These are phyloP conservation scores for Drosophila silvestris DNA, from an alignment of 2,888 invertebrate genomes.

Conservation along the genomic window DNA sequence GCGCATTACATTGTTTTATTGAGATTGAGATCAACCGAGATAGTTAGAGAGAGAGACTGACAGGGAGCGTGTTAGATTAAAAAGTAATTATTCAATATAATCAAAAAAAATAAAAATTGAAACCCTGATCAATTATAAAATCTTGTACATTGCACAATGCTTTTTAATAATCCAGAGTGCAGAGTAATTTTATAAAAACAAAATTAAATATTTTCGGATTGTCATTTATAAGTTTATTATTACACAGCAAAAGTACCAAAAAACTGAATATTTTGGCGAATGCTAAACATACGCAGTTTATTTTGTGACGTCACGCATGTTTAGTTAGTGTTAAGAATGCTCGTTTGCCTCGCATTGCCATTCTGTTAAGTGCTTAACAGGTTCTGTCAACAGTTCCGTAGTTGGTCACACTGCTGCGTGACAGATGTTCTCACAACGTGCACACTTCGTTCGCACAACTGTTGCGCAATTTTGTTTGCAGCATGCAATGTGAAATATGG, in stretches of 20 bases:
- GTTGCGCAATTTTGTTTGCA: conserved; percentile 60
- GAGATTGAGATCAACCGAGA: background rate
- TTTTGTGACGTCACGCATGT: conserved; percentile 41
- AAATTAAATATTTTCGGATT: background rate
- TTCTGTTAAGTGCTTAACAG: conserved; percentile 21
- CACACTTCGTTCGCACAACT: conserved; percentile 39
- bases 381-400: background rate
- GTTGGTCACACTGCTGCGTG: conserved; percentile 49
- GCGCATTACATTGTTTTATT: background rate
- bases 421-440: conserved; percentile 58
- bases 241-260: background rate
- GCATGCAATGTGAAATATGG: conserved; percentile 15
- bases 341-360: background rate
- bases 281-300: background rate
- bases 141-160: background rate
- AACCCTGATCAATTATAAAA: background rate
- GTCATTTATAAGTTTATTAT: background rate
- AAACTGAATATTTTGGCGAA: background rate
- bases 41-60: background rate
- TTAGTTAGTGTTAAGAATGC: conserved; percentile 3
- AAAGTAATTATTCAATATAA: background rate
- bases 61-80: background rate
- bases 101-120: background rate
- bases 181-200: background rate
- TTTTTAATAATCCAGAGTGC: background rate